Base-by-base conservation (phyloP, 2,113 vertebrate species). In the rat (Rattus norvegicus) region DNA sequence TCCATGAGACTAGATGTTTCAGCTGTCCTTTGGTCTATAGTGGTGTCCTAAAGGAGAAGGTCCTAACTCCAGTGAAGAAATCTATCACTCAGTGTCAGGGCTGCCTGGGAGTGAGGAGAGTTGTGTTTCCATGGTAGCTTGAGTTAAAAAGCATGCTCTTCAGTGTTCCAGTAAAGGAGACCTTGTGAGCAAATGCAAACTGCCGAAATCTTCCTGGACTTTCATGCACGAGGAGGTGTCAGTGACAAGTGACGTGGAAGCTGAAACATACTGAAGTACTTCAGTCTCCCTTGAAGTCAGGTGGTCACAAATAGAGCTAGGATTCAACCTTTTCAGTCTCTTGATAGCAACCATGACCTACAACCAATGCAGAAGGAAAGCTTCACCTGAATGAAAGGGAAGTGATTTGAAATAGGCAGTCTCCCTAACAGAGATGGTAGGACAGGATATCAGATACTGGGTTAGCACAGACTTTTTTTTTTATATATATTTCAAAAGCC, bases 321-420 rank as follows among this genome's bases (percentile, higher is more conserved):
- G 67, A 95, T 75, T 92, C 93, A 97, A 96, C 92, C 95, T 97
- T 96, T 97, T 90, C 90, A 96, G 69, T 97, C 95, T 96, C 49
- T 76, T 70, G 92, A 85, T 80, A 95, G 85, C 84, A 73, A 72
- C 88, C 93, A 69, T 81, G 92, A 97, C 97, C 97, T 93, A 94
- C 93, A 96, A 63, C 93, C 80, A 67, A 92, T 73, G 95, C 80
- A 77, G 93, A 92, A 79, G 80, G 56, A 92, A 95, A 79, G 85
- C 54, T 86, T 88, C n/a, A 47, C 93, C 80, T 43, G 80, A 86
- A 95, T 63, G 72, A 96, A 98, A 80, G 69, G 47, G 52, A 90
- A 85, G 90, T 43, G 36, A 63, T 92, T n/a, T 0, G 13, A 84
- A 83, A 88, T 43, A 88, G 79, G 61, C 49, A 52, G 77, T 16